Base-by-base conservation (phyloP, 2,113 vertebrate genomes). In the Chaenogobius annularis region DNA sequence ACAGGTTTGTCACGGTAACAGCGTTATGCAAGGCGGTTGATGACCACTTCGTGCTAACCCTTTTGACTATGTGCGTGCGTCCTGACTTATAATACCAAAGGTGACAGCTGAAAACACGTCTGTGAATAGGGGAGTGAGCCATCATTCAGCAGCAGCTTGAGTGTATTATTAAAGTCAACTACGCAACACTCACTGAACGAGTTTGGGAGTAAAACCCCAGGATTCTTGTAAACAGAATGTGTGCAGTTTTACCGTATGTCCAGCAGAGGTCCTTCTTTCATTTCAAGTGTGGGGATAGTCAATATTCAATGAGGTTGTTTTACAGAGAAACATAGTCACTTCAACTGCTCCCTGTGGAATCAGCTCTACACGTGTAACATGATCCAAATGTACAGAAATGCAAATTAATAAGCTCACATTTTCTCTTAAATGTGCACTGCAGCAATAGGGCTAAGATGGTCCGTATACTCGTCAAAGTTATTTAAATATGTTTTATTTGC, bases 231-330 rank as follows among this genome's bases (percentile, higher is more conserved):
- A 11, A 23, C 0, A 10, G 10, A 10, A 26, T 52, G 19, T 64
- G 5, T 17, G 35, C 1, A 92, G 85, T 90, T 52, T 37, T 22
- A 10, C 10, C 8, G 48, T 10, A 10, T 2, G 23, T 68, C 93
- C 93, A 93, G 89, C 85, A 94, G 93, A 91, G 90, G 93, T 90
- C 92, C 84, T 89, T 89, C 87, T 91, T 66, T 87, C 87, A 92
- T 88, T 84, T 63, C 61, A 79, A 68, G 58, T 74, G 81, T 83
- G 26, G 69, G 68, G 22, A 52, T 19, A 15, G 31, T 58, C 31
- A 13, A 13, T 37, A 4, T 15, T 19, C 11, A 19, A 26, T 35
- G n/a, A 40, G 47, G 43, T 15, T 67, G 37, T 76, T 69, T 35
- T 73, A 23, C 68, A 17, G 10, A 37, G 40, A 52, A 79, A 66